Evolutionary conservation across 2,888 invertebrate species (phyloP).

Genomic region (Cephalotes varians): DNA sequence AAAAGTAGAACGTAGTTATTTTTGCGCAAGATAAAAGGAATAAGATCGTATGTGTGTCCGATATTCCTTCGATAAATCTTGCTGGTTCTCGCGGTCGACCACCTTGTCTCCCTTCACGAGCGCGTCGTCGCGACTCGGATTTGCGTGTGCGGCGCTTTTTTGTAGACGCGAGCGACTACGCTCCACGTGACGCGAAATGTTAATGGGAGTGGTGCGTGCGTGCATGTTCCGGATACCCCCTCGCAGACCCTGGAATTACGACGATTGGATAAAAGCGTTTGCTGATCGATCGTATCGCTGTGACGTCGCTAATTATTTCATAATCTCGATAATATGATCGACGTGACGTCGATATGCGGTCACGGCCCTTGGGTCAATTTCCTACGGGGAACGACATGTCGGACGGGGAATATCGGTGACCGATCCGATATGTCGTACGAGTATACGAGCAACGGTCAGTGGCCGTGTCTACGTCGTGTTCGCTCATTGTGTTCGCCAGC

Average conservation of each 20-base stretch:
- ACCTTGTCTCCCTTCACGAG: conserved; percentile 48
- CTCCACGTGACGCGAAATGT: conserved; percentile 48
- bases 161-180: conserved; percentile 73
- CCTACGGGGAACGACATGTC: conserved; percentile 63
- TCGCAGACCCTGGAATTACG: conserved; percentile 30
- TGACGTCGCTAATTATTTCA: conserved; percentile 27
- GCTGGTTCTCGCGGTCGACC: conserved; percentile 42
- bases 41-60: background rate
- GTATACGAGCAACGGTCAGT: conserved; percentile 44
- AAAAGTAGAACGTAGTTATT: background rate
- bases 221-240: conserved; percentile 41
- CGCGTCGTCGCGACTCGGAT: conserved; percentile 64
- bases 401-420: conserved; percentile 68
- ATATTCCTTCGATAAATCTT: conserved; percentile 30
- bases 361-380: conserved; percentile 62
- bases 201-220: conserved; percentile 67
- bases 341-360: conserved; percentile 22
- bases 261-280: background rate
- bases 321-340: conserved; percentile 18
- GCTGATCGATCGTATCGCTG: conserved; percentile 10
- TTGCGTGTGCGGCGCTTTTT: conserved; percentile 78
- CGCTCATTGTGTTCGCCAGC: conserved; percentile 73
- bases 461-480: conserved; percentile 42
- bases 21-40: background rate
- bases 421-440: no score